phyloP scores from a whole-genome alignment of 2,797 vertebrate species.

The Acropternis orthonyx region DNA sequence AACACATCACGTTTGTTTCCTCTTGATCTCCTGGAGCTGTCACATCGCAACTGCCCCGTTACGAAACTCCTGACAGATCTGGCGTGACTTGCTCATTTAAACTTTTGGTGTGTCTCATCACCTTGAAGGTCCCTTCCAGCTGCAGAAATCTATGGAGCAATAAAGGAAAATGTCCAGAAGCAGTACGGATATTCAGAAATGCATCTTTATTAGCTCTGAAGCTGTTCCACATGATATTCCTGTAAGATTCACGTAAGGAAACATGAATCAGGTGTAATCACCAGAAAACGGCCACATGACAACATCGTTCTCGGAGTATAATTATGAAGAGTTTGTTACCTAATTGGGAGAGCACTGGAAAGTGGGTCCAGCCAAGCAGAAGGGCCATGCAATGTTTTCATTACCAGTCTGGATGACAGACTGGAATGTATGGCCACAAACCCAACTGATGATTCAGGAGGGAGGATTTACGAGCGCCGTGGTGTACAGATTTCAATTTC shows the following conservation, averaged over 20 bases:
- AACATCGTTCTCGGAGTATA: neutral
- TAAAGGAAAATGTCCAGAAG: neutral
- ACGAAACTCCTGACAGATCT: neutral
- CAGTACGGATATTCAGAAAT: neutral
- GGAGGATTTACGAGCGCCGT: neutral
- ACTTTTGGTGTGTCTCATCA: neutral
- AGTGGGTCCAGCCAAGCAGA: neutral
- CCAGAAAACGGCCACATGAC: neutral
- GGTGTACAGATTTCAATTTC: neutral
- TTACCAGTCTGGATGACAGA: conserved; percentile 13
- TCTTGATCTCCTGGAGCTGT: conserved; percentile 36
- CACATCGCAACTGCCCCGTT: neutral
- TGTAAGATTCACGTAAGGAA: neutral
- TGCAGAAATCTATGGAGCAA: neutral
- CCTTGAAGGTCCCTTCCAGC: neutral
- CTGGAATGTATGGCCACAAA: conserved; percentile 32
- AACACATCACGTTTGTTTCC: neutral
- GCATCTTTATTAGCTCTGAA: neutral
- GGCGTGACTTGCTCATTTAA: neutral
- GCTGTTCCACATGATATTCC: neutral
- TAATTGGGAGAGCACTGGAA: neutral
- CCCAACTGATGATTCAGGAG: conserved; percentile 8
- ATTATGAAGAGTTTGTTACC: conserved; percentile 9
- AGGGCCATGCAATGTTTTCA: conserved; percentile 14
- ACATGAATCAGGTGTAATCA: conserved; percentile 29